phyloP scores from a whole-genome alignment of 37 sponge, comb jelly and placozoan species.

The Tethya wilhelma region DNA sequence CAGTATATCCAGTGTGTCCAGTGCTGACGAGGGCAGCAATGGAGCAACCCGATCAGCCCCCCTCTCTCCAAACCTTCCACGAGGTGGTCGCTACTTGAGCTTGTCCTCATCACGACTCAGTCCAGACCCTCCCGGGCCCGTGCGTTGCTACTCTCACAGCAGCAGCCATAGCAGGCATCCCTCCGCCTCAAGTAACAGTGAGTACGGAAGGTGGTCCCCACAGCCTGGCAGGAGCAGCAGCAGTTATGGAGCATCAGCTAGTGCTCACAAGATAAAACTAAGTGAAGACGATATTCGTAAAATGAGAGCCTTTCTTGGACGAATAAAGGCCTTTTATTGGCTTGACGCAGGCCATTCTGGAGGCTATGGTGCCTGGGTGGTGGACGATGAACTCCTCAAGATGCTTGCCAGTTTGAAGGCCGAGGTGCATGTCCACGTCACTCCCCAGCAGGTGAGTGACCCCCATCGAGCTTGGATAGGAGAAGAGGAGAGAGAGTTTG shows the following conservation, averaged over 20 bases:
- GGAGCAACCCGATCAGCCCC: not conserved
- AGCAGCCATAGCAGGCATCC: not conserved
- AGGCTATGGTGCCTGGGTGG: conserved; percentile 79
- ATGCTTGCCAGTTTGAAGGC: conserved; percentile 32
- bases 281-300: conserved; percentile 4
- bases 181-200: conserved; percentile 4
- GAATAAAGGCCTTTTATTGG: conserved; percentile 75
- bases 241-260: conserved; percentile 1
- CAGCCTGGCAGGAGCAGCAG: conserved; percentile 3
- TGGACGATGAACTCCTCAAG: conserved; percentile 42
- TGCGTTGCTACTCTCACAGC: not conserved
- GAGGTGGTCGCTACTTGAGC: no score
- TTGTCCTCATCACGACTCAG: not conserved
- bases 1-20: conserved; percentile 20
- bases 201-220: not conserved
- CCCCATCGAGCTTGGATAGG: conserved; percentile 71
- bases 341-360: conserved; percentile 92
- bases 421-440: conserved; percentile 73
- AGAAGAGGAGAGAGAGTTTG: conserved; percentile 70
- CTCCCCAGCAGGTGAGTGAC: conserved; percentile 82
- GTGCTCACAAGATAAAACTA: not conserved
- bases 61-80: conserved; percentile 9
- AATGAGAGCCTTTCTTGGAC: conserved; percentile 42
- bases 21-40: not conserved
- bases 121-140: not conserved